Base-by-base conservation (phyloP, 2,113 vertebrate genomes). In the Origma solitaria region DNA sequence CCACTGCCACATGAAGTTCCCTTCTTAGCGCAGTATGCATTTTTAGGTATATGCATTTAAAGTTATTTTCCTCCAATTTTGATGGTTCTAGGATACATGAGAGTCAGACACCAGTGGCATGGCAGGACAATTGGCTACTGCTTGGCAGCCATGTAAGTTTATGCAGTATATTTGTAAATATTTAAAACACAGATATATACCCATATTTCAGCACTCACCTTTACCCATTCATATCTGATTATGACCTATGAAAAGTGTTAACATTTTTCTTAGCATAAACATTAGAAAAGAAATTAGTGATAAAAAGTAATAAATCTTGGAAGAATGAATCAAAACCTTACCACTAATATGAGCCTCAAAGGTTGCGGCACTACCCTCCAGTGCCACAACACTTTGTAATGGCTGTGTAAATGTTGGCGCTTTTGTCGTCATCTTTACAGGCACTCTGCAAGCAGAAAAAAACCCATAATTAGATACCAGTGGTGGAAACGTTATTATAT, bases 301-400 rank as follows among this genome's bases (percentile, higher is more conserved):
- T 5, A 25, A 40, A 30, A 65, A 37, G 10, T 2, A 73, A 27
- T 3, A 13, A 58, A 35, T 49, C 33, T 25, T 65, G 35, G 28
- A 79, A 93, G 80, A 62, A 66, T 7, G 3, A 82, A 38, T 15
- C 7, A 73, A 72, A 81, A 56, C 25, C 99, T 99, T 99, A 99
- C 99, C 99, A 98, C 99, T 99, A 97, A 99, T 96, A 96, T 99
- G 99, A 98, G 99, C 99, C 98, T 99, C 98, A 98, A 99, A 99
- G 98, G 99, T 99, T 98, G 99, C 99, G 33, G 99, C 98, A 99
- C 99, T 99, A 99, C 99, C 99, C 99, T 99, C 99, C 89, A 99
- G 99, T 99, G 98, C 99, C 98, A 99, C 99, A 98, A 99, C 99
- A 62, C 99, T 99, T 98, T 99, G 99, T 96, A 99, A 98, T 6